Base-by-base conservation (phyloP, 1,140 invertebrate species). In the Globodera ellingtonae region DNA sequence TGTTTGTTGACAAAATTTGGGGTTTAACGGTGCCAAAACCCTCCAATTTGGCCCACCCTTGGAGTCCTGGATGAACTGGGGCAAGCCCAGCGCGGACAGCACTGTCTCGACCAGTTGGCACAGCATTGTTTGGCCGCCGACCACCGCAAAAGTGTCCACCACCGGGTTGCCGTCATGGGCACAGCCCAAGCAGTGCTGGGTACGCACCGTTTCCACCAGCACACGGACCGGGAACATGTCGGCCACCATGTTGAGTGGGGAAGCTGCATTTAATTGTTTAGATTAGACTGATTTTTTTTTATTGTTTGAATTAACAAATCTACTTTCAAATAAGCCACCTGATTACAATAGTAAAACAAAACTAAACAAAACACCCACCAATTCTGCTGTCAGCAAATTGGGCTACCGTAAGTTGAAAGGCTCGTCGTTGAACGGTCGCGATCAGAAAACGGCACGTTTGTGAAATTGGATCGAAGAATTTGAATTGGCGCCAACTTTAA, bases 221-320 rank as follows among this genome's bases (percentile, higher is more conserved):
- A 86, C 85, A 35, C 83, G 82, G 47, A 85, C 83, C 48, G 84
- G 84, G 67, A 85, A 86, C 84, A 85, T 85, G 70, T 80, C 79
- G 21, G 70, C 56, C 52, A 72, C 66, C 79, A 77, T 77, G 15
- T 76, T 75, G 50, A 24, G 6, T 6, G 24, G 59, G 35, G 35
- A 35, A 35, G 35, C 35, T 35, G 35, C 1, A 35, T 24, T 24
- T 24, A 24, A 24, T 24, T 24, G 24, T 1, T 24, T 24, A 24
- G 24, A 24, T 24, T 24, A 24, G 24, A 0, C 24, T 24, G 24
- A 24, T 35, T 35, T 35, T 35, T 35, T 35, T 35, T 35, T 35
- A 2, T 35, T 35, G 35, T 35, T 35, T 35, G 35, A 35, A 2
- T 1, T 2, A 35, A 35, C 35, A 35, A 35, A 35, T 35, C 35